Conservation (phyloP, 37 sponge, comb jelly and placozoan genomes). For the Spongia lamella region DNA sequence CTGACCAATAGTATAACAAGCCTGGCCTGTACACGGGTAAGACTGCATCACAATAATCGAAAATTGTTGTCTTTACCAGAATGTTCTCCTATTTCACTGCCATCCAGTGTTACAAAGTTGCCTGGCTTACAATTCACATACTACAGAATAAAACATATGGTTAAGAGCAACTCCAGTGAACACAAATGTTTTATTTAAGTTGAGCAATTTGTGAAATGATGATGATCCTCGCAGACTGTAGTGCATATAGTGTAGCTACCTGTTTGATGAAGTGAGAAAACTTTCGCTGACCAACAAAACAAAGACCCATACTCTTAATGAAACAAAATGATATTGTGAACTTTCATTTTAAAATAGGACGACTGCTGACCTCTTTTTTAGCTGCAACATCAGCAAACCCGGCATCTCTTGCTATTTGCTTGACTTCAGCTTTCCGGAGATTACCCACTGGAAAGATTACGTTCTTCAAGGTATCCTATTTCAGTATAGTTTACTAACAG, state of each 20-base stretch:
- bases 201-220: not conserved
- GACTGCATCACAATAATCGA: no score
- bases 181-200: not conserved
- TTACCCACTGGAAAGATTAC: slow-evolving; percentile 83
- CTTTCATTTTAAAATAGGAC: not conserved
- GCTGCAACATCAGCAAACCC: slow-evolving; percentile 51
- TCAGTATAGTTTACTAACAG: no score
- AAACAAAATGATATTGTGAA: not conserved
- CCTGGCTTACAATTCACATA: slow-evolving; percentile 62
- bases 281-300: slow-evolving; percentile 80
- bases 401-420: slow-evolving; percentile 48
- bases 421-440: slow-evolving; percentile 70
- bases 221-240: not conserved
- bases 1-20: slow-evolving; percentile 77
- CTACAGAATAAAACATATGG: slow-evolving; percentile 9
- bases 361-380: slow-evolving; percentile 55
- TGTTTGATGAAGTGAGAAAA: slow-evolving; percentile 54
- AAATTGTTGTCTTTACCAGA: slow-evolving; percentile 26
- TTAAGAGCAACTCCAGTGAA: not conserved
- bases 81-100: slow-evolving; percentile 59
- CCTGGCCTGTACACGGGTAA: slow-evolving; percentile 42
- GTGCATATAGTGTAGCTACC: slow-evolving; percentile 6
- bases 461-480: slow-evolving; percentile 26
- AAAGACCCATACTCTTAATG: slow-evolving; percentile 78
- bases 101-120: slow-evolving; percentile 35